These are phyloP conservation scores for Andrena marginata DNA, from an alignment of 2,888 invertebrate species.

Conservation along the genomic window DNA sequence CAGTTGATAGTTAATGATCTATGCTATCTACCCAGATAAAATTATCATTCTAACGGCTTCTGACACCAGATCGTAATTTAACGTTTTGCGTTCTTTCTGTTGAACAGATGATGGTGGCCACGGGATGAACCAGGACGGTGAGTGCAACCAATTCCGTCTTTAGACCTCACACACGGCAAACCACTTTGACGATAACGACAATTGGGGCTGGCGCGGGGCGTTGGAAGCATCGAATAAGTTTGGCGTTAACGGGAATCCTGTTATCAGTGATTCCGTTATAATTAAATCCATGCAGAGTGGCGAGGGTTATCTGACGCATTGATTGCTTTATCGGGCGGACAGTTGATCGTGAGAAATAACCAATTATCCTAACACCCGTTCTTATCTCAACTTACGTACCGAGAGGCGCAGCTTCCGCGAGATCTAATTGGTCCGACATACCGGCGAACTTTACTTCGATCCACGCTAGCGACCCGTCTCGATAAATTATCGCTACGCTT, in stretches of 20 bases:
- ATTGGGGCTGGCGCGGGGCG: not conserved
- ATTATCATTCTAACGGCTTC: not conserved
- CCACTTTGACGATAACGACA: not conserved
- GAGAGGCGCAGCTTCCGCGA: constrained; percentile 35
- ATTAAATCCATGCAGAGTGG: constrained; percentile 52
- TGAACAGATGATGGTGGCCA: constrained; percentile 82
- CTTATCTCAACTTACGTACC: constrained; percentile 38
- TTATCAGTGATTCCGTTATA: constrained; percentile 66
- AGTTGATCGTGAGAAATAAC: constrained; percentile 64
- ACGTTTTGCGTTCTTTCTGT: constrained; percentile 60
- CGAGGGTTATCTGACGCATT: constrained; percentile 45
- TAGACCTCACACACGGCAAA: not conserved
- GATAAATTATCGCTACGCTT: constrained; percentile 41
- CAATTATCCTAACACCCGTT: constrained; percentile 64
- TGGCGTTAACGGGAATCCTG: constrained; percentile 42
- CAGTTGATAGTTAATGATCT: not conserved
- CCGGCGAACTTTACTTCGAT: constrained; percentile 30
- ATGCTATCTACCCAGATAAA: not conserved
- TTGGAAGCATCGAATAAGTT: constrained; percentile 11
- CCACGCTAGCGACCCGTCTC: not conserved
- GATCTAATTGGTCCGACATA: constrained; percentile 52
- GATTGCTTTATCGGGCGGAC: constrained; percentile 45
- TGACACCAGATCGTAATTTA: constrained; percentile 24
- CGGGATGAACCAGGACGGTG: constrained; percentile 84
- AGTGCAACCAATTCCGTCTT: constrained; percentile 66